Evolutionary conservation across 2,797 vertebrate species (phyloP).

Genomic region (Acanthurus lineatus): DNA sequence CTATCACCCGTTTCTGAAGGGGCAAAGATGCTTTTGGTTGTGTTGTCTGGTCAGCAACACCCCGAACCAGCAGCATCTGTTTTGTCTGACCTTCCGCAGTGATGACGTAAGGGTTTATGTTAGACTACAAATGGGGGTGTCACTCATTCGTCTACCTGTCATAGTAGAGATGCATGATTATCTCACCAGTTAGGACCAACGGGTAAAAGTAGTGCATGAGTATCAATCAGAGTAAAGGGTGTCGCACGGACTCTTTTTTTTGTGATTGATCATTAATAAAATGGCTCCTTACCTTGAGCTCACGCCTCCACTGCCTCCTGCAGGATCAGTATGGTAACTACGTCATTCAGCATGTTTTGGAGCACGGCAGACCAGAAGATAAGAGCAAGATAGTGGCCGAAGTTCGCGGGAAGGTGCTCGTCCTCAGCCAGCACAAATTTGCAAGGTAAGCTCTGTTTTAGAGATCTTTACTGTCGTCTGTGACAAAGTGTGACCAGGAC

Average conservation of each 20-base stretch:
- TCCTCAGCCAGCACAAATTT: conserved; percentile 98
- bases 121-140: conserved; percentile 65
- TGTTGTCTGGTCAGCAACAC: conserved; percentile 44
- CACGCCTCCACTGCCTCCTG: conserved; percentile 46
- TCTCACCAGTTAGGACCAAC: conserved; percentile 53
- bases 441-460: conserved; percentile 88
- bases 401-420: conserved; percentile 96
- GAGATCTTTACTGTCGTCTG: too few species aligned
- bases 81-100: conserved; percentile 83
- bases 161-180: conserved; percentile 73
- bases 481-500: neutral
- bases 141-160: conserved; percentile 68
- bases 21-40: conserved; percentile 76
- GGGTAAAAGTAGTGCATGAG: conserved; percentile 72
- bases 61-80: conserved; percentile 73
- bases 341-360: conserved; percentile 97
- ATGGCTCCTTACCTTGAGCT: conserved; percentile 6
- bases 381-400: conserved; percentile 99
- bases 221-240: conserved; percentile 37
- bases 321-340: conserved; percentile 99
- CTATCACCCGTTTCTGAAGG: conserved; percentile 80
- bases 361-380: conserved; percentile 96
- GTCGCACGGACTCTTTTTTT: conserved; percentile 23
- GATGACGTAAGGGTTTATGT: conserved; percentile 73
- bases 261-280: conserved; percentile 8